Conservation (phyloP, 2,113 vertebrate species). For the Takifugu bimaculatus region DNA sequence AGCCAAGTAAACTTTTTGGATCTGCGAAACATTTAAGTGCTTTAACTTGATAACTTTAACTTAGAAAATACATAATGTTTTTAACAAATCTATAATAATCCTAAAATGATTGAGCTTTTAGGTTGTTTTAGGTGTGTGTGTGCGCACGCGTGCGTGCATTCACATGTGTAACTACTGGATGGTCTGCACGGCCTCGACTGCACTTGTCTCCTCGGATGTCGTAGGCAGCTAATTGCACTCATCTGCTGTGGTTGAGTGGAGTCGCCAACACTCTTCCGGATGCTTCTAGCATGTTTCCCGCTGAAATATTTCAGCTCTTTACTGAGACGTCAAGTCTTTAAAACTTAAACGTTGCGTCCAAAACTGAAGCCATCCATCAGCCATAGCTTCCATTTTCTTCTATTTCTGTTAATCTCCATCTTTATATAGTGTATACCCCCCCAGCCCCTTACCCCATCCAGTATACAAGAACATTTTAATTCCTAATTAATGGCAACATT, state of each 20-base stretch:
- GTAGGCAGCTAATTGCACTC: slow-evolving; percentile 57
- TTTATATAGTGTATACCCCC: not conserved
- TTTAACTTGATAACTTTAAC: not conserved
- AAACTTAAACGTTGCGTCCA: too few relatives aligned
- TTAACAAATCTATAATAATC: not conserved
- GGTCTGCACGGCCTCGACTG: slow-evolving; percentile 43
- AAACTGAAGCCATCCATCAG: too few relatives aligned
- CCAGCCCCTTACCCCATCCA: too few relatives aligned
- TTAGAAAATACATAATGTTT: not conserved
- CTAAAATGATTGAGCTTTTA: not conserved
- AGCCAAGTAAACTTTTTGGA: not conserved
- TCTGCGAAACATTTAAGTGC: not conserved
- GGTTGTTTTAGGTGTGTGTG: slow-evolving; percentile 18
- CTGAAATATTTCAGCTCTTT: too few relatives aligned
- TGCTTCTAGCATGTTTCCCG: not conserved
- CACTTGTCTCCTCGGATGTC: slow-evolving; percentile 43
- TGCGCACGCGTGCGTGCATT: not conserved
- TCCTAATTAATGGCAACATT: too few relatives aligned
- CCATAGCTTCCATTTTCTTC: not conserved
- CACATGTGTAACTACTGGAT: slow-evolving; percentile 40
- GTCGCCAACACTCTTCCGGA: not conserved
- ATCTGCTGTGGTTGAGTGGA: slow-evolving; percentile 10
- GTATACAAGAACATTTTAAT: too few relatives aligned
- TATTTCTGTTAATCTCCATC: not conserved
- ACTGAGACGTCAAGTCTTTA: too few relatives aligned